These are phyloP conservation scores for Raphicerus campestris DNA, from an alignment of 2,113 vertebrate genomes.

Conservation along the genomic window DNA sequence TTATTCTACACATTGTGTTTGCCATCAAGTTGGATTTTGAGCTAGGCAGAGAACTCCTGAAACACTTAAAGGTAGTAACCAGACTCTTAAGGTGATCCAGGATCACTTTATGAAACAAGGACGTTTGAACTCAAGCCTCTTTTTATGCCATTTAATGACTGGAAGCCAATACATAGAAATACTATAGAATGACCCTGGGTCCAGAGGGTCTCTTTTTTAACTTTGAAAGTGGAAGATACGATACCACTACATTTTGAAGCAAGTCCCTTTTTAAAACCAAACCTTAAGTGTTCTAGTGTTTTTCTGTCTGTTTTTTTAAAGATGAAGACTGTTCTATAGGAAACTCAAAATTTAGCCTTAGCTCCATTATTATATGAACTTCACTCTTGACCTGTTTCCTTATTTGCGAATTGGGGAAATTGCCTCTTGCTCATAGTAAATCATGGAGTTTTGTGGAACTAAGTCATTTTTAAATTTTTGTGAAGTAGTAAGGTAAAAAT, in stretches of 20 bases:
- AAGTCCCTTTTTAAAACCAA: background rate
- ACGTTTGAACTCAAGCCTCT: background rate
- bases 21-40: constrained; percentile 91
- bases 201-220: background rate
- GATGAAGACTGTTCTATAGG: background rate
- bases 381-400: background rate
- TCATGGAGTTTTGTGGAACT: background rate
- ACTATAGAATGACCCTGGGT: background rate
- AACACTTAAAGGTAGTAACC: constrained; percentile 86
- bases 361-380: background rate
- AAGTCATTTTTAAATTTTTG: background rate
- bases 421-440: background rate
- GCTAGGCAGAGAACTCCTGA: constrained; percentile 93
- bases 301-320: background rate
- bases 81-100: background rate
- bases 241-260: background rate
- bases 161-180: background rate
- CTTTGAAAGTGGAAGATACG: background rate
- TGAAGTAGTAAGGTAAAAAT: background rate
- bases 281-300: background rate
- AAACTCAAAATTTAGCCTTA: constrained; percentile 19
- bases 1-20: constrained; percentile 94
- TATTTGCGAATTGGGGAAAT: background rate
- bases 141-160: background rate
- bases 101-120: background rate